Percentiles rank a stretch among this genome's conserved stretches.
Conservation (phyloP, 2,888 invertebrate species). For the Eremobia ochroleuca region DNA sequence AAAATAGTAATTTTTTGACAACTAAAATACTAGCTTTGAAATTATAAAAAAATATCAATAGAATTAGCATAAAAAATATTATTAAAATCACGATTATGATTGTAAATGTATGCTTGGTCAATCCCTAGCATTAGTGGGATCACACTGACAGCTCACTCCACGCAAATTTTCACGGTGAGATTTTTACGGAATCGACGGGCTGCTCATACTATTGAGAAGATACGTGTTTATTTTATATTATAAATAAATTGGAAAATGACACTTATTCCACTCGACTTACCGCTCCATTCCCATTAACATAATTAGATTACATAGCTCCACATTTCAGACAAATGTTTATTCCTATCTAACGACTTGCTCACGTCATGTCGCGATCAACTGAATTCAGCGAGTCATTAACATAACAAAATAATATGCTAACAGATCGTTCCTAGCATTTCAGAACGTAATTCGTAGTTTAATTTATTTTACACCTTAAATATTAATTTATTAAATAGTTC, state of each 20-base stretch:
- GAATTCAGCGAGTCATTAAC: slow-evolving; percentile 43
- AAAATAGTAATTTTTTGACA: no score
- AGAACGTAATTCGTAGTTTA: slow-evolving; percentile 42
- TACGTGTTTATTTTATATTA: no score
- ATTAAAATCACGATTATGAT: no score
- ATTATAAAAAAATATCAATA: no score
- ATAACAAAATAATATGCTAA: slow-evolving; percentile 56
- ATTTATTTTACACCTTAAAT: slow-evolving; percentile 52
- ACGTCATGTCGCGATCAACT: slow-evolving; percentile 32
- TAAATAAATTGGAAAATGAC: not conserved
- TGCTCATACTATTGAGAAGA: not conserved
- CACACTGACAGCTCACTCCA: no score
- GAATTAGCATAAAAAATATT: no score
- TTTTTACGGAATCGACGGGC: no score
- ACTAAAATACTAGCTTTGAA: no score
- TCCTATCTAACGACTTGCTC: slow-evolving; percentile 46
- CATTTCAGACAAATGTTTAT: slow-evolving; percentile 53
- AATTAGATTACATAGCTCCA: slow-evolving; percentile 34
- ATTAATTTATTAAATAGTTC: slow-evolving; percentile 21
- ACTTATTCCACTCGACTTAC: slow-evolving; percentile 6
- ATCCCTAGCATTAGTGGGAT: no score
- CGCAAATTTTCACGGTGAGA: no score
- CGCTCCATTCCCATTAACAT: slow-evolving; percentile 17
- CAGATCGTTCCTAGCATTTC: slow-evolving; percentile 60
- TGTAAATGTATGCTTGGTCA: no score